Evolutionary conservation across 2,797 vertebrate species (phyloP).

Genomic region (Tokudaia tokunoshimensis): DNA sequence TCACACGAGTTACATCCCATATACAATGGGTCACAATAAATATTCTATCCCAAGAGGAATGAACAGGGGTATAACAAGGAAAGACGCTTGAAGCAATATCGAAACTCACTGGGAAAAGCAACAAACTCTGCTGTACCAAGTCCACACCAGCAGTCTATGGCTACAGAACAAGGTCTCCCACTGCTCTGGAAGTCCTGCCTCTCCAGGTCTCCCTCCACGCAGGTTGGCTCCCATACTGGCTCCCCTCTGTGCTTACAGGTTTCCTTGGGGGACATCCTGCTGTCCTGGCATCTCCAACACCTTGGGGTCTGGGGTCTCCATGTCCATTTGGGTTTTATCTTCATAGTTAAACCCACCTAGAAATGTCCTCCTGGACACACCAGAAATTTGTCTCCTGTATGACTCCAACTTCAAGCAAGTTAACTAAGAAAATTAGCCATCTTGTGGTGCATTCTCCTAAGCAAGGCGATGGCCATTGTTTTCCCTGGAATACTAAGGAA

Average conservation of each 20-base stretch:
- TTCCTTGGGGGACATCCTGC: background rate
- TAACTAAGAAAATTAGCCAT: background rate
- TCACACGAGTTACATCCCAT: background rate
- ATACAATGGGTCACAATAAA: background rate
- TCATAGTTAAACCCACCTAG: background rate
- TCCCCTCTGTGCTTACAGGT: background rate
- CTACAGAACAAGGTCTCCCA: background rate
- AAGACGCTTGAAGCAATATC: background rate
- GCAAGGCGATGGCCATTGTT: background rate
- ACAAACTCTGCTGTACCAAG: too few relatives aligned
- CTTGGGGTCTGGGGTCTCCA: background rate
- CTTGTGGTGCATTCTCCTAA: background rate
- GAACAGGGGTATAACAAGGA: background rate
- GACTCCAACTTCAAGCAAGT: background rate
- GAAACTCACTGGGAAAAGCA: background rate
- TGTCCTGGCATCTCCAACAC: background rate
- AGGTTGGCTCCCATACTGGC: background rate
- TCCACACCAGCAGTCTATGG: background rate
- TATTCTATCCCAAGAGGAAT: background rate
- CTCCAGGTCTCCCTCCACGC: background rate
- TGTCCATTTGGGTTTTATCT: background rate
- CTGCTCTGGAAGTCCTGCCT: background rate
- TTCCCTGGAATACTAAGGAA: background rate
- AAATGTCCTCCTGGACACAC: background rate
- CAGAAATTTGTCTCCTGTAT: background rate